Conservation (phyloP, 2,888 invertebrate species). For the Mellilla xanthometata region DNA sequence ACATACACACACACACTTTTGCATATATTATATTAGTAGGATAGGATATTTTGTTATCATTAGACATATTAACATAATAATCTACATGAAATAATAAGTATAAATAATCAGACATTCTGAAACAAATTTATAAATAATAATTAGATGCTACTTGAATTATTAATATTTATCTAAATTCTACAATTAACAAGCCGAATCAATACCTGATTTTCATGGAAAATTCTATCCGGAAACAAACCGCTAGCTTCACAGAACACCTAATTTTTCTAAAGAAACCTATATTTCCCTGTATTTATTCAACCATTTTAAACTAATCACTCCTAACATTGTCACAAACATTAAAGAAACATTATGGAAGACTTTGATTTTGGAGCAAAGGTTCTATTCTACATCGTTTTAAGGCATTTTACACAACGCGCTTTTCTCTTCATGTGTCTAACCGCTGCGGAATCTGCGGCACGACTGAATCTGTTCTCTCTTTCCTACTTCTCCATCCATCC, state of each 20-base stretch:
- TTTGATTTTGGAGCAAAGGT: not conserved
- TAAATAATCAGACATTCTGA: too few relatives aligned
- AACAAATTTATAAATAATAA: too few relatives aligned
- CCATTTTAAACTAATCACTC: not conserved
- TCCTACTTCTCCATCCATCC: slow-evolving; percentile 34
- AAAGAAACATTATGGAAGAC: slow-evolving; percentile 15
- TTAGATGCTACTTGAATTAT: too few relatives aligned
- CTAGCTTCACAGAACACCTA: not conserved
- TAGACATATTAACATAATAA: too few relatives aligned
- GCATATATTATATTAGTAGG: too few relatives aligned
- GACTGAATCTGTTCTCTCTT: slow-evolving; percentile 42
- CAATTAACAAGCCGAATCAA: not conserved
- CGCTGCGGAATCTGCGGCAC: slow-evolving; percentile 31
- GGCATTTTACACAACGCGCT: slow-evolving; percentile 2
- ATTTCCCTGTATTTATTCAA: not conserved
- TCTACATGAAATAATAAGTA: too few relatives aligned
- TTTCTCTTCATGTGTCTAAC: slow-evolving; percentile 32
- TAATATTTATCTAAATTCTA: not conserved
- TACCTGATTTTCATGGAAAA: slow-evolving; percentile 12
- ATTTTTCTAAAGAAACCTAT: not conserved
- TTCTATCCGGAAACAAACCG: not conserved
- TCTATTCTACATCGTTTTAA: slow-evolving; percentile 14
- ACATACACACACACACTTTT: too few relatives aligned
- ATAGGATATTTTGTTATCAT: too few relatives aligned
- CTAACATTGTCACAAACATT: not conserved